These are phyloP conservation scores for Microdon myrmicae DNA, from an alignment of 2,888 invertebrate genomes.

Conservation along the genomic window DNA sequence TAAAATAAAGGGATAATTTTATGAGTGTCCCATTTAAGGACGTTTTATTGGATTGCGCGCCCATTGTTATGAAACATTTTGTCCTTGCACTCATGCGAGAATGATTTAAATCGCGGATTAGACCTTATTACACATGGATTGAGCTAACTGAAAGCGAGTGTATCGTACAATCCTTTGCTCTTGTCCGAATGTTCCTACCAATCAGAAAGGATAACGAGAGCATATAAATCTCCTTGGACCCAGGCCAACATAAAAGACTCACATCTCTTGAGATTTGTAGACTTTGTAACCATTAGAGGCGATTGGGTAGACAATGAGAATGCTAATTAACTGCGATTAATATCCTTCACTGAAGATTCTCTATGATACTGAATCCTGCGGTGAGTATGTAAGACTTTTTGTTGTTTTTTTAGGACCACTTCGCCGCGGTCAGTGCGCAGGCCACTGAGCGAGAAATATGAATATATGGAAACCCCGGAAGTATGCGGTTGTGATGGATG, in stretches of 20 bases:
- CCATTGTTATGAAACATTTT: conserved; percentile 36
- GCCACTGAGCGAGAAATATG: conserved; percentile 35
- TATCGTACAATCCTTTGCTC: conserved; percentile 23
- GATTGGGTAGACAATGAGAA: conserved; percentile 40
- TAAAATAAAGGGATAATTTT: conserved; percentile 21
- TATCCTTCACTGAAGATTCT: conserved; percentile 31
- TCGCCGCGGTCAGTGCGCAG: conserved; percentile 5
- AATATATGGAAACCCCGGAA: conserved; percentile 50
- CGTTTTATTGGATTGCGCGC: conserved; percentile 24
- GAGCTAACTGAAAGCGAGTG: too few relatives aligned
- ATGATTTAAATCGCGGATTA: conserved; percentile 35
- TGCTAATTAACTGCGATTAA: conserved; percentile 51
- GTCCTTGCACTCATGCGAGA: conserved; percentile 36
- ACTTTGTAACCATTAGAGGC: conserved; percentile 38
- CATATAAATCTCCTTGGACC: conserved; percentile 16
- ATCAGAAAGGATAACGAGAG: conserved; percentile 17
- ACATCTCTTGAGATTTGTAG: conserved; percentile 4
- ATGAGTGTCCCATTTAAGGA: conserved; percentile 38
- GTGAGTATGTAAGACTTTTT: too few relatives aligned
- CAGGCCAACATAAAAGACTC: neutral
- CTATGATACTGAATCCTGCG: conserved; percentile 1
- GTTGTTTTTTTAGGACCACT: conserved; percentile 35
- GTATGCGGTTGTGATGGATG: conserved; percentile 36
- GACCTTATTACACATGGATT: conserved; percentile 38
- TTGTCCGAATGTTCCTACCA: neutral